Percentiles rank a stretch among this genome's conserved stretches.
Evolutionary conservation across 1,140 invertebrate species (phyloP).

Genomic region (Pantala flavescens): DNA sequence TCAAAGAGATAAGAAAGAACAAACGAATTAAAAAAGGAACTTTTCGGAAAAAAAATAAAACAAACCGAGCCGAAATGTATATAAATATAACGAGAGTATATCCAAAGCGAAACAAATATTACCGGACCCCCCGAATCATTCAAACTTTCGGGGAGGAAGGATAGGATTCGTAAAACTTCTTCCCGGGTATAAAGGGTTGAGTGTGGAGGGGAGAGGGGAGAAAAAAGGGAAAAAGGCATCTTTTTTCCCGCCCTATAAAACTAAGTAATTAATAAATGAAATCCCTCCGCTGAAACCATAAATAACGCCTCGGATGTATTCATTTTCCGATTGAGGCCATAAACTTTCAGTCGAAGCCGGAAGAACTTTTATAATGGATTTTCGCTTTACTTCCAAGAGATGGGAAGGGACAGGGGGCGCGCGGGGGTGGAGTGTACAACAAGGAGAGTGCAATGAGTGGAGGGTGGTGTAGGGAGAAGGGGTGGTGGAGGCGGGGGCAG

Average conservation of each 20-base stretch:
- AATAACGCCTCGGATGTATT: slow-evolving; percentile 3
- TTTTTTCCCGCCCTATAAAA: neutral
- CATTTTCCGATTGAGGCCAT: slow-evolving; percentile 4
- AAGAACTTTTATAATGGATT: slow-evolving; percentile 8
- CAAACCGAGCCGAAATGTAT: no score
- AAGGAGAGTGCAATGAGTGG: neutral
- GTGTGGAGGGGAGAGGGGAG: neutral
- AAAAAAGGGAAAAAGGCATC: neutral
- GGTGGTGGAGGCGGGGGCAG: neutral
- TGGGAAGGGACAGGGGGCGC: neutral
- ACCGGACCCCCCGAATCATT: neutral
- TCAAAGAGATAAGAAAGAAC: neutral
- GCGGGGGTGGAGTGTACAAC: neutral
- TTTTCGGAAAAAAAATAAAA: neutral
- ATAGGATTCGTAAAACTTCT: neutral
- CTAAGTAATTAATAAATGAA: slow-evolving; percentile 11
- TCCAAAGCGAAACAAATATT: neutral
- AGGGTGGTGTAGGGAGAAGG: no score
- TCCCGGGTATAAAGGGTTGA: neutral
- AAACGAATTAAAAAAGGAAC: neutral
- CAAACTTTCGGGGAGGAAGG: neutral
- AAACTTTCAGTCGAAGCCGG: neutral
- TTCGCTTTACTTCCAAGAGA: slow-evolving; percentile 9
- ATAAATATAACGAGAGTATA: no score
- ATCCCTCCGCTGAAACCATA: slow-evolving; percentile 4